These are phyloP conservation scores for Crotalus helleri DNA, from an alignment of 2,113 vertebrate species.

Conservation along the genomic window DNA sequence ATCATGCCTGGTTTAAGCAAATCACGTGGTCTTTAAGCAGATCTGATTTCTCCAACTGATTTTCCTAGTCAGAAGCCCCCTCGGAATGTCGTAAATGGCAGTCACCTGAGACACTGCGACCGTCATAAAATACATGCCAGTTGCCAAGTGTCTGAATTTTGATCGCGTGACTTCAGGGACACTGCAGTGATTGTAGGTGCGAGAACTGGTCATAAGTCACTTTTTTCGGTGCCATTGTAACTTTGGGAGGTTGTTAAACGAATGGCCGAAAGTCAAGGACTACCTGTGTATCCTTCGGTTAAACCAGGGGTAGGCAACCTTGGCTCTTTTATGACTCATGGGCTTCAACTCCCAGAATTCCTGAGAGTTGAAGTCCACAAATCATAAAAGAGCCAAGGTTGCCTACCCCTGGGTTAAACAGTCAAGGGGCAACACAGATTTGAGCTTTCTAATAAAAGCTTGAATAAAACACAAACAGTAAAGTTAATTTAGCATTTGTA, in stretches of 20 bases:
- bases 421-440: neutral
- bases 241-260: neutral
- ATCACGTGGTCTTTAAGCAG: neutral
- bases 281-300: neutral
- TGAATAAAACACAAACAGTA: neutral
- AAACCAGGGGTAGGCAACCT: too few relatives aligned
- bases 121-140: too few relatives aligned
- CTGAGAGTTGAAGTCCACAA: too few relatives aligned
- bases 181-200: neutral
- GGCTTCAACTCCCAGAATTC: too few relatives aligned
- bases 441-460: conserved; percentile 11
- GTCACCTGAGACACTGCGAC: too few relatives aligned
- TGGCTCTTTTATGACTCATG: too few relatives aligned
- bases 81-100: too few relatives aligned
- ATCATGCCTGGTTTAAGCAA: neutral
- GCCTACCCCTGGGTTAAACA: too few relatives aligned
- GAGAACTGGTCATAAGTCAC: neutral
- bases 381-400: too few relatives aligned
- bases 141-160: neutral
- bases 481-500: neutral
- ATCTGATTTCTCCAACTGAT: neutral
- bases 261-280: neutral
- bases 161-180: neutral
- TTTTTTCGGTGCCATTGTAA: neutral
- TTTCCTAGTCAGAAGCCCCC: neutral